These are phyloP conservation scores for Threskiornis aethiopicus DNA, from an alignment of 2,797 vertebrate species.

Conservation along the genomic window DNA sequence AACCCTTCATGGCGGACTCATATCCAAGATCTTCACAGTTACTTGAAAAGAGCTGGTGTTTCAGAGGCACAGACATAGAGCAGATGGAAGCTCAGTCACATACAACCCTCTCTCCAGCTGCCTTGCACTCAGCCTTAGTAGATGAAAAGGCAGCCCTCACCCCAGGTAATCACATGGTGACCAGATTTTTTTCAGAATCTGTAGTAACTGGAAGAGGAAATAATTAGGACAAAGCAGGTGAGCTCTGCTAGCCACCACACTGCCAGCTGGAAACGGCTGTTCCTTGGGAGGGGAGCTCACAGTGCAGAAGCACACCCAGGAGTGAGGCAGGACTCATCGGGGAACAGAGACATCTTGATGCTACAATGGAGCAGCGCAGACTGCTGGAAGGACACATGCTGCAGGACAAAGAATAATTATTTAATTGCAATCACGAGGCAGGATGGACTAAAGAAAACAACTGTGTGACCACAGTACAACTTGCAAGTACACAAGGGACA, in stretches of 20 bases:
- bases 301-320: not conserved
- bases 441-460: not conserved
- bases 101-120: not conserved
- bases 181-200: not conserved
- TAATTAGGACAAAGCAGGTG: not conserved
- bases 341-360: not conserved
- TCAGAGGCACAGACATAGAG: not conserved
- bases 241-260: accelerated
- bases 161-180: not conserved
- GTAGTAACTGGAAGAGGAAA: not conserved
- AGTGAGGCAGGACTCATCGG: not conserved
- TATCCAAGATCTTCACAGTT: not conserved
- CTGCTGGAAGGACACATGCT: not conserved
- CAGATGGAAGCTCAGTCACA: not conserved
- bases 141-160: not conserved
- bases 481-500: not conserved
- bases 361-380: not conserved
- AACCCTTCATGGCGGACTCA: not conserved
- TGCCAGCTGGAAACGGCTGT: not conserved
- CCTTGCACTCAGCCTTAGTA: not conserved
- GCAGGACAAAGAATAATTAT: not conserved
- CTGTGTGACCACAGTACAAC: not conserved
- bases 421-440: not conserved
- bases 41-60: not conserved
- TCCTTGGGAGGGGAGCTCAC: not conserved